Conservation (phyloP, 1,140 invertebrate genomes). For the Solen grandis region DNA sequence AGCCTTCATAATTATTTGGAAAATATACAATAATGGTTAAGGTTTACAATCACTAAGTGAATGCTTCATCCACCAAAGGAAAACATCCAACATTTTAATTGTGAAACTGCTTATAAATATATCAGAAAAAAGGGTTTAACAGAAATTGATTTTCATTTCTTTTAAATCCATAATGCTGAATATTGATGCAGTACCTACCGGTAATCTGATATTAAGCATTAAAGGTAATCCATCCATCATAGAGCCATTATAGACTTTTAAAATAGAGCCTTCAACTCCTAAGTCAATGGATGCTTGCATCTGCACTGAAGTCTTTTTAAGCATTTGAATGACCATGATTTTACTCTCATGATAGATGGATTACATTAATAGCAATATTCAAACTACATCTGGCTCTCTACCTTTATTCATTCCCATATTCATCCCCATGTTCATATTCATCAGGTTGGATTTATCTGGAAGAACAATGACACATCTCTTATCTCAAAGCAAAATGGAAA, state of each 20-base stretch:
- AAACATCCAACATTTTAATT: not conserved
- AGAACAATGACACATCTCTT: not conserved
- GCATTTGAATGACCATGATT: too few relatives aligned
- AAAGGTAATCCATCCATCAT: not conserved
- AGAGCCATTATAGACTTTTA: not conserved
- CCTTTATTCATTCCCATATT: constrained; percentile 37
- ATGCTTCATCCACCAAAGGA: not conserved
- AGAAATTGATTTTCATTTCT: not conserved
- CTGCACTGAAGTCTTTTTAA: too few relatives aligned
- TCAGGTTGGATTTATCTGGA: not conserved
- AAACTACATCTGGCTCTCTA: not conserved
- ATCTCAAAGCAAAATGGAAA: too few relatives aligned
- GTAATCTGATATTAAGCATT: not conserved
- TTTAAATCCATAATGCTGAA: not conserved
- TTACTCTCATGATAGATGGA: too few relatives aligned
- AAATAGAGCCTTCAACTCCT: not conserved
- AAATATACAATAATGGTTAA: constrained; percentile 1
- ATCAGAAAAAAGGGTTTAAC: too few relatives aligned
- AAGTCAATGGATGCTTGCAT: too few relatives aligned
- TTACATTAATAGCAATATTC: not conserved
- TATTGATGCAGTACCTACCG: not conserved
- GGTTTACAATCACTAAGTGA: not conserved
- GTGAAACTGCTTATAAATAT: too few relatives aligned
- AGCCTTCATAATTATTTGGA: constrained; percentile 14
- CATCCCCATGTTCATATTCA: not conserved